Percentiles rank a stretch among this genome's conserved stretches.
phyloP scores from a whole-genome alignment of 2,888 invertebrate genomes.

The Cynaeus angustus region DNA sequence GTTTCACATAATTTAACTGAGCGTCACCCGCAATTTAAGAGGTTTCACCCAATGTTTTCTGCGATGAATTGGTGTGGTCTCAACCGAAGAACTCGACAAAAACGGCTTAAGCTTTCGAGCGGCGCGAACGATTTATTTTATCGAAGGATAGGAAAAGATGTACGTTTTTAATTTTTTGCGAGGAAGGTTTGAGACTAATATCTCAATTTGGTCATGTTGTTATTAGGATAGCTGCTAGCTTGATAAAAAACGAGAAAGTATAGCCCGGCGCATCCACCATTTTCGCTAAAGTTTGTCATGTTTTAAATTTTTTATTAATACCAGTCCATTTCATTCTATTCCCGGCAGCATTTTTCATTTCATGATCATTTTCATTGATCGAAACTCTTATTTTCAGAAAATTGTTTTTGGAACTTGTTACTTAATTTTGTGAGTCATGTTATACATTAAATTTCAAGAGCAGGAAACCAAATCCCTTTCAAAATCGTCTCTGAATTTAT shows the following conservation, averaged over 20 bases:
- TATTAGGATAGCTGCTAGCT: too few species aligned
- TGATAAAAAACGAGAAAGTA: too few species aligned
- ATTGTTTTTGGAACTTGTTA: too few species aligned
- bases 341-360: too few species aligned
- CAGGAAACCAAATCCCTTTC: background rate
- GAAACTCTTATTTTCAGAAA: too few species aligned
- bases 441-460: background rate
- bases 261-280: too few species aligned
- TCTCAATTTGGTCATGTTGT: too few species aligned
- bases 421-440: too few species aligned
- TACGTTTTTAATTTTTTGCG: constrained; percentile 1
- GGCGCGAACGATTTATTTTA: constrained; percentile 11
- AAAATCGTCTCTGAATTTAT: background rate
- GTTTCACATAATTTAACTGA: constrained; percentile 34
- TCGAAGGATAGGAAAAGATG: background rate
- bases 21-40: constrained; percentile 26
- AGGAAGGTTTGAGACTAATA: background rate
- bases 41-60: constrained; percentile 24
- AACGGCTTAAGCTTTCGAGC: constrained; percentile 5
- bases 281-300: too few species aligned
- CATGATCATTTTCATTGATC: too few species aligned
- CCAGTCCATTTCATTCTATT: too few species aligned
- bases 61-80: constrained; percentile 10
- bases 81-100: constrained; percentile 17
- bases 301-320: too few species aligned